Evolutionary conservation across 2,113 vertebrate species (phyloP).

Genomic region (Neodon shergylaensis): DNA sequence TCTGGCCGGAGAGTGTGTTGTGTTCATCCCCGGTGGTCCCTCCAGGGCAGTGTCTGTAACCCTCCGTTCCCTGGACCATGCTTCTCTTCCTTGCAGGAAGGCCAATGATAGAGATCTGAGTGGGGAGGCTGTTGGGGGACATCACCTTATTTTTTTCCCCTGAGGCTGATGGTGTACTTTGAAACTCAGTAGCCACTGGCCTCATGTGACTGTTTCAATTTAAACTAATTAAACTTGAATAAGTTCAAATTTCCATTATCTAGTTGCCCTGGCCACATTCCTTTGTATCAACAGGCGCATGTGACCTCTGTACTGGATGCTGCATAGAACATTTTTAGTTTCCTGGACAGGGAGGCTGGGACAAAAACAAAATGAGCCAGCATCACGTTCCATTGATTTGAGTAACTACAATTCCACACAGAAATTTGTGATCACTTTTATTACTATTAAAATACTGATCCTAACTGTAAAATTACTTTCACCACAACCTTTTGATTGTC

Average conservation of each 20-base stretch:
- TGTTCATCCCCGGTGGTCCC: neutral
- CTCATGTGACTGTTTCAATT: neutral
- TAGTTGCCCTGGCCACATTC: neutral
- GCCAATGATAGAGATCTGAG: too few relatives aligned
- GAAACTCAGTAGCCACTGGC: neutral
- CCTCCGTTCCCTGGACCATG: neutral
- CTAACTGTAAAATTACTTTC: neutral
- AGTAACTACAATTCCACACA: neutral
- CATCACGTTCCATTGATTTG: neutral
- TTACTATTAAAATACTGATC: neutral
- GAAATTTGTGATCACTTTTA: neutral
- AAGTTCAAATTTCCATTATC: neutral
- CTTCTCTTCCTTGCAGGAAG: neutral
- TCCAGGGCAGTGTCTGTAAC: neutral
- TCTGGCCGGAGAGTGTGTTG: neutral
- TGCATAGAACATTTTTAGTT: neutral
- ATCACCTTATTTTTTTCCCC: neutral
- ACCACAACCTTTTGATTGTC: neutral
- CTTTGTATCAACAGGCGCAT: neutral
- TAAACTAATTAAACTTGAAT: neutral
- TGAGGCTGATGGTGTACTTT: neutral
- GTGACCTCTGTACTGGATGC: neutral
- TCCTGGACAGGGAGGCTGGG: neutral
- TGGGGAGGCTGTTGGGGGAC: neutral
- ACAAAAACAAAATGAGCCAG: neutral